Base-by-base conservation (phyloP, 2,888 invertebrate species). In the Rhamphomyia laevipes region DNA sequence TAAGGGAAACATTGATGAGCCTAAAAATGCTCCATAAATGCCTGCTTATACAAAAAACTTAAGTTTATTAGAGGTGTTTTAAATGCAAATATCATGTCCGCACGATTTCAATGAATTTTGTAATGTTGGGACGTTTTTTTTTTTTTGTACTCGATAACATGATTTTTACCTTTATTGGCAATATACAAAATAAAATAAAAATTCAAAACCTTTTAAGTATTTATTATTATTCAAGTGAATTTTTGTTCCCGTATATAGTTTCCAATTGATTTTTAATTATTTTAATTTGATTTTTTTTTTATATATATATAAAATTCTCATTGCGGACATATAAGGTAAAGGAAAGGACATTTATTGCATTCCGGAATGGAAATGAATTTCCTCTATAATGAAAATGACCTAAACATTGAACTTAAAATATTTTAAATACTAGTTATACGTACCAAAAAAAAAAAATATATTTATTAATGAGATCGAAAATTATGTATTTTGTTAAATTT, bases 51-150 rank as follows among this genome's bases (percentile, higher is more conserved):
- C 18, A 40, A 40, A n/a, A n/a, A n/a, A n/a, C n/a, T n/a, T n/a
- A n/a, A 40, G 18, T 18, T 40, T 40, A 40, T 40, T 40, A 40
- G 23, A 27, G 18, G 40, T 40, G 40, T 40, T 40, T 40, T 40
- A 40, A 40, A 40, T 40, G 40, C 40, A 40, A 40, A 40, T 40
- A 40, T n/a, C 40, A 40, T 40, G 40, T 40, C 40, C 40, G 18
- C 40, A 18, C 40, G 18, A 18, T 40, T 27, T 27, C 4, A 40
- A 9, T 15, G 15, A 12, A 17, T 10, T 38, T 38, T 38, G n/a
- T 15, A 9, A 37, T 12, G 13, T 9, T 33, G 6, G n/a, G 37
- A 15, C 16, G 16, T 17, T 17, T 16, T 18, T 40, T 18, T 37
- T 12, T 40, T 4, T 40, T 13, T 40, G 11, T 40, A n/a, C 18